Evolutionary conservation across 2,888 invertebrate species (phyloP).

Genomic region (Rhagonycha fulva): DNA sequence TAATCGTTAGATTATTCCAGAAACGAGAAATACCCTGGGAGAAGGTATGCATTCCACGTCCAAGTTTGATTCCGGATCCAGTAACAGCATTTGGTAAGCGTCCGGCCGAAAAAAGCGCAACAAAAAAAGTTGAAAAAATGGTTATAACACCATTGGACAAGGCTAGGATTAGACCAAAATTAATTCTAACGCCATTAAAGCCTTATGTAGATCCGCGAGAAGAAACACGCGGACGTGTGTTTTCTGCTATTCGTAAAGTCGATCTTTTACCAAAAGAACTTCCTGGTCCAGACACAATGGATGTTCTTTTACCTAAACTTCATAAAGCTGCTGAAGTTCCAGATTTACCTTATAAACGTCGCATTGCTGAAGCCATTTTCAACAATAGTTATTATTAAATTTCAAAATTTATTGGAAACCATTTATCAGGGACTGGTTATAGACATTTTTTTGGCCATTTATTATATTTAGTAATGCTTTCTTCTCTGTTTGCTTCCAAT

Average conservation of each 20-base stretch:
- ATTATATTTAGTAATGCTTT: not conserved
- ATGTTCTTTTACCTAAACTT: slow-evolving; percentile 65
- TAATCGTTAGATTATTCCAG: slow-evolving; percentile 62
- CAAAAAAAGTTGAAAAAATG: slow-evolving; percentile 45
- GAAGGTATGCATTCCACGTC: slow-evolving; percentile 84
- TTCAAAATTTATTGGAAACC: not conserved
- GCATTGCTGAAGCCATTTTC: slow-evolving; percentile 57
- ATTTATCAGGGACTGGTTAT: not conserved
- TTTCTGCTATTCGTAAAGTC: slow-evolving; percentile 62
- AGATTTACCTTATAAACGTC: slow-evolving; percentile 54
- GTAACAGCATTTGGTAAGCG: slow-evolving; percentile 82
- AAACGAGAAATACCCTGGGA: slow-evolving; percentile 83
- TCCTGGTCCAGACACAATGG: slow-evolving; percentile 61
- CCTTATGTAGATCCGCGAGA: slow-evolving; percentile 73
- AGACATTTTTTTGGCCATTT: not conserved
- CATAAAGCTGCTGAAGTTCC: slow-evolving; percentile 60
- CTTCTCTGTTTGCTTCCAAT: not conserved
- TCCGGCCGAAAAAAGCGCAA: slow-evolving; percentile 37
- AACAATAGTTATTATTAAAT: slow-evolving; percentile 16
- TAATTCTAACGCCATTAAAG: slow-evolving; percentile 64
- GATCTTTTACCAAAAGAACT: slow-evolving; percentile 55
- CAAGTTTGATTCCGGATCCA: slow-evolving; percentile 82
- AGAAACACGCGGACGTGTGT: slow-evolving; percentile 66
- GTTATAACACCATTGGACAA: slow-evolving; percentile 62
- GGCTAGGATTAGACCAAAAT: slow-evolving; percentile 66